Base-by-base conservation (phyloP, 2,797 vertebrate species). In the Lemur catta region DNA sequence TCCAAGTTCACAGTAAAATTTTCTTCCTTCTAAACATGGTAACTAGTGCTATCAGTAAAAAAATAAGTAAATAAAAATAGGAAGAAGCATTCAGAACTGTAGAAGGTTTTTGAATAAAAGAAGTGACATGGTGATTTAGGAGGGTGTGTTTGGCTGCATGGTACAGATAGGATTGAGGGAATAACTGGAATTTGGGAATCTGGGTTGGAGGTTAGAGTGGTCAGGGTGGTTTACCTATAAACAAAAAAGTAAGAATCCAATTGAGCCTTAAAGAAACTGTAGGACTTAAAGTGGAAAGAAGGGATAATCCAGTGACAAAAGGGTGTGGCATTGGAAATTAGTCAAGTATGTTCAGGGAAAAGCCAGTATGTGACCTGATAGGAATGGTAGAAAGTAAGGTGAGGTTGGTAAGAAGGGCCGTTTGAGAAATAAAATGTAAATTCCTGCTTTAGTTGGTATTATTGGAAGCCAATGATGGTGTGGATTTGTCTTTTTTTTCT, bases 61-160 rank as follows among this genome's bases (percentile, higher is more conserved):
- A 67, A 48, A 35, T 15, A 48, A 48, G 17, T 33, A 75, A 7
- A 74, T 46, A 61, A 69, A 75, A n/a, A 22, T n/a, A 57, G 41
- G 80, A 80, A 59, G 81, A 65, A 43, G 20, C 48, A 33, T 79
- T 94, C 3, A 59, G 69, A 76, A 9, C 50, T 52, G 9, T 28
- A 52, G 63, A 91, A 89, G 26, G 41, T n/a, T 89, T 89, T 82
- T 55, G 22, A 86, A 26, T 72, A 81, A 59, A 46, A 86, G 50
- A 95, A 93, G 48, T 89, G 33, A 75, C 71, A 26, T 11, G 1
- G 20, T 84, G 30, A 89, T 65, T 93, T 95, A 91, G 67, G n/a
- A 76, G 82, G 26, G 2, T 93, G 2, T 88, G 59, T 88, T n/a
- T 86, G 46, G n/a, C n/a, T 85, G 35, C 18, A 26, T 74, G 14